Evolutionary conservation across 2,888 invertebrate genomes (phyloP).

Genomic region (Anorthoa munda): DNA sequence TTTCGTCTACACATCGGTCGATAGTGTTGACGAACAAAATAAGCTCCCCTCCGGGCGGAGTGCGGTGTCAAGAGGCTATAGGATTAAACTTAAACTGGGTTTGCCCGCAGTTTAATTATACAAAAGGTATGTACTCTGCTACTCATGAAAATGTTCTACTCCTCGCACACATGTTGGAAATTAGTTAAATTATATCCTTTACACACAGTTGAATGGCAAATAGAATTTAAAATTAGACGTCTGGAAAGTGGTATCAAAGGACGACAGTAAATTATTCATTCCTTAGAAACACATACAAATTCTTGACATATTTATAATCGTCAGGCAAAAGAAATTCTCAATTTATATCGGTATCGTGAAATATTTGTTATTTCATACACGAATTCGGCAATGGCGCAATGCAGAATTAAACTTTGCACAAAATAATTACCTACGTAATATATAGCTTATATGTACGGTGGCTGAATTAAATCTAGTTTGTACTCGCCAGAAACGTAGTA

Average conservation of each 20-base stretch:
- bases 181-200: slow-evolving; percentile 87
- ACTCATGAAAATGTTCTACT: slow-evolving; percentile 83
- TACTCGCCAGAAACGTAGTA: slow-evolving; percentile 74
- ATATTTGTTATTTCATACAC: slow-evolving; percentile 75
- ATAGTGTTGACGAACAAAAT: slow-evolving; percentile 90
- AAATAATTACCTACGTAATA: slow-evolving; percentile 75
- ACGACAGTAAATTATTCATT: slow-evolving; percentile 72
- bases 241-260: slow-evolving; percentile 78
- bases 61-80: slow-evolving; percentile 90
- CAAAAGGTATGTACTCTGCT: slow-evolving; percentile 86
- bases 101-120: slow-evolving; percentile 90
- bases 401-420: slow-evolving; percentile 80
- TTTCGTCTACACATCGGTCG: slow-evolving; percentile 87
- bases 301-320: slow-evolving; percentile 62
- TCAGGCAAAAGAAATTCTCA: slow-evolving; percentile 63
- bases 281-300: slow-evolving; percentile 64
- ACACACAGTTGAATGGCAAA: slow-evolving; percentile 80
- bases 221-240: slow-evolving; percentile 84
- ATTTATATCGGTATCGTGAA: slow-evolving; percentile 69
- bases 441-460: slow-evolving; percentile 70
- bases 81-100: slow-evolving; percentile 91
- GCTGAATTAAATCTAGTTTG: slow-evolving; percentile 74
- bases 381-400: slow-evolving; percentile 79
- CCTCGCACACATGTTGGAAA: slow-evolving; percentile 83
- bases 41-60: slow-evolving; percentile 87